Percentiles rank a stretch among this genome's conserved stretches.
phyloP scores from a whole-genome alignment of 2,888 invertebrate genomes.

The Lysandra coridon region DNA sequence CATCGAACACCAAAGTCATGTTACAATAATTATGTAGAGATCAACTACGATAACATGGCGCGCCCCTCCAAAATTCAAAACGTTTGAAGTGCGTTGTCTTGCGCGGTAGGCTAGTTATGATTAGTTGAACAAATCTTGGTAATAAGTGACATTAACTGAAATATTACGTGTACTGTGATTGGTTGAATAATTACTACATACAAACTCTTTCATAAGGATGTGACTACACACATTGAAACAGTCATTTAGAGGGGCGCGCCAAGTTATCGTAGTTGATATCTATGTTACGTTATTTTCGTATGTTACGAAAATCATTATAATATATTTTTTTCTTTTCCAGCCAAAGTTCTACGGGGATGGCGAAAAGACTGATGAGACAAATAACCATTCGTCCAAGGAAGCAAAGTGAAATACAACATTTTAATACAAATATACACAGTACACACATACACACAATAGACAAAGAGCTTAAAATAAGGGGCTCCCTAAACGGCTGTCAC shows the following conservation, averaged over 20 bases:
- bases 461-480: background rate
- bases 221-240: too few species aligned
- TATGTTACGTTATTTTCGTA: background rate
- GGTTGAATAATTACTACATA: too few species aligned
- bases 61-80: too few species aligned
- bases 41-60: too few species aligned
- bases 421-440: slow-evolving; percentile 36
- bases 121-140: too few species aligned
- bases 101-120: too few species aligned
- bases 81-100: too few species aligned
- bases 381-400: slow-evolving; percentile 78
- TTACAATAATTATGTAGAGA: background rate
- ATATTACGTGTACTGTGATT: too few species aligned
- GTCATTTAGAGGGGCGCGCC: too few species aligned
- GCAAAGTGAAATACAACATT: slow-evolving; percentile 54
- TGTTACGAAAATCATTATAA: slow-evolving; percentile 16
- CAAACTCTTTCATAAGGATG: too few species aligned
- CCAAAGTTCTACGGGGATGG: slow-evolving; percentile 84
- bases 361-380: slow-evolving; percentile 82
- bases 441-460: slow-evolving; percentile 31
- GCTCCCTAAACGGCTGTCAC: background rate
- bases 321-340: slow-evolving; percentile 60
- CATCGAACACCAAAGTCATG: background rate
- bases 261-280: too few species aligned
- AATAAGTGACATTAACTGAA: too few species aligned